Evolutionary conservation across 2,797 vertebrate genomes (phyloP), one percentile per base, ranked within the genome.

Genomic region (Denticeps clupeoides): DNA sequence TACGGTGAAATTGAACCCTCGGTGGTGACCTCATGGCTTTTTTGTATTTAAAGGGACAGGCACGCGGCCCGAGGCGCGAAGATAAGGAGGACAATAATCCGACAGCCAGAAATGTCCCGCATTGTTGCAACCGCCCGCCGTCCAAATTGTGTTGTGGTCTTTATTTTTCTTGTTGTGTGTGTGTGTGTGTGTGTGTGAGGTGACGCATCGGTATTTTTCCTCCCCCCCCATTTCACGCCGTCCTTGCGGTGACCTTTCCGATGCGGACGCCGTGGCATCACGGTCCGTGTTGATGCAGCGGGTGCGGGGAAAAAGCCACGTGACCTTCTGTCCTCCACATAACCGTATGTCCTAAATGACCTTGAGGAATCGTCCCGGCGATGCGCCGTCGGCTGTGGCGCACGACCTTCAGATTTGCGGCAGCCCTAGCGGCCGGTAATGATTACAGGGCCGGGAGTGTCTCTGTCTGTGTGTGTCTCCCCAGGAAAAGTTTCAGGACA

Each of bases 201-300:
- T 58, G 57, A 47, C 26, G 45, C 64, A 62, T 63, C 70, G 68
- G 68, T 65, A 70, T 73, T 16, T 77, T 79, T 25, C 59, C 45
- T 21, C 49, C 50, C 65, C 63, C 75, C 73, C 77, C 59, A 75
- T 24, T 44, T 62, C 73, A 74, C n/a, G n/a, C n/a, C 76, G 78
- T 80, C 75, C 80, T 80, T 82, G 73, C 64, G 68, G 72, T 73
- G 79, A 82, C 81, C 79, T 84, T 82, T 76, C 68, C 56, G 22
- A 48, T 65, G 64, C 41, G 56, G 60, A 63, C 19, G 49, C 56
- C 13, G 46, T 56, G 60, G 13, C 50, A 72, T 66, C 45, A 22
- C 9, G 58, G 6, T 49, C 26, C 28, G 16, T 25, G 28, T 40
- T 51, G 31, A 35, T 49, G 46, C 45, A 47, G 53, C 41, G n/a